A percentile compares a stretch with the other conserved stretches of the same genome.
Evolutionary conservation across 2,888 invertebrate species (phyloP).

Genomic region (Protonemura montana): DNA sequence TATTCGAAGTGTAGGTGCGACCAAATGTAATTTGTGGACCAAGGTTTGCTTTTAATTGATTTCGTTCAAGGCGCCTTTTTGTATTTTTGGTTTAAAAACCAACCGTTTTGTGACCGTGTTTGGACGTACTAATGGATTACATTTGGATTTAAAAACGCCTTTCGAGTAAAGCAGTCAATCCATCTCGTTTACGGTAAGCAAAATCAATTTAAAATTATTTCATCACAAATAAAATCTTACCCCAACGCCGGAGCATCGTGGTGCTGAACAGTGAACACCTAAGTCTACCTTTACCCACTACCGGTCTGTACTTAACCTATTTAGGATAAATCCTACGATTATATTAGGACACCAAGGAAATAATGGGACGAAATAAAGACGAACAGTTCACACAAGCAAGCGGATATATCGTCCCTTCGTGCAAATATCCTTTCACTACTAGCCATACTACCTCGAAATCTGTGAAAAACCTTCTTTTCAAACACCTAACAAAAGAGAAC

Average conservation of each 20-base stretch:
- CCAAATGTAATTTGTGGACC: neutral
- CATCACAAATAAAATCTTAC: too few relatives aligned
- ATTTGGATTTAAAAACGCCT: neutral
- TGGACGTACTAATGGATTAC: neutral
- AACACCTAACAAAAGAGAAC: constrained; percentile 1
- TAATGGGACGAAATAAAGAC: too few relatives aligned
- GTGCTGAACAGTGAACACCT: too few relatives aligned
- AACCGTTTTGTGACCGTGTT: neutral
- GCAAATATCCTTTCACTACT: neutral
- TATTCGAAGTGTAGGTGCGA: neutral
- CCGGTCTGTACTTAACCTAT: too few relatives aligned
- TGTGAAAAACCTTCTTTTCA: neutral
- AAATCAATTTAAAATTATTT: neutral
- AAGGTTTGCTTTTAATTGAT: neutral
- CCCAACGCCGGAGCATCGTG: too few relatives aligned
- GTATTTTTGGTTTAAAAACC: neutral
- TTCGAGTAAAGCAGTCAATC: neutral
- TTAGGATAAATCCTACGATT: too few relatives aligned
- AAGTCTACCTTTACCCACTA: too few relatives aligned
- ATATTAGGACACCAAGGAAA: too few relatives aligned
- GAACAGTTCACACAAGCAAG: too few relatives aligned
- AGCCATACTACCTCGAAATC: neutral
- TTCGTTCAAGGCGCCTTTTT: neutral
- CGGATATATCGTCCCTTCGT: neutral
- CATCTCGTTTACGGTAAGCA: neutral